A percentile compares a stretch with the other conserved stretches of the same genome.
phyloP scores from a whole-genome alignment of 2,113 vertebrate genomes.

The Elgaria multicarinata region DNA sequence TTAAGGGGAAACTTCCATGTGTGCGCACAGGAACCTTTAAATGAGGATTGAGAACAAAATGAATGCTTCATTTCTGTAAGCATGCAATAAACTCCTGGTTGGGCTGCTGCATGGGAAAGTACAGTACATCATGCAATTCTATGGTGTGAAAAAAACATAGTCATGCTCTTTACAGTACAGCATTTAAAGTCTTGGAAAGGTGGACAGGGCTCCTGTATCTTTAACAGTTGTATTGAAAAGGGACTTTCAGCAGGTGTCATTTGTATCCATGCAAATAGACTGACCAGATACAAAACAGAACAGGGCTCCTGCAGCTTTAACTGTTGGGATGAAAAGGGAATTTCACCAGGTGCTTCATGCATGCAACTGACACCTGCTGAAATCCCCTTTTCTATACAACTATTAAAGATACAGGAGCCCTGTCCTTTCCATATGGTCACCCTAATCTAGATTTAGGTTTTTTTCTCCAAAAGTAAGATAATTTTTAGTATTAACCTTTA shows the following conservation, averaged over 20 bases:
- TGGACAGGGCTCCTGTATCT: too few species aligned
- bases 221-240: too few species aligned
- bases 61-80: neutral
- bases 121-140: neutral
- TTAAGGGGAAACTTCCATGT: conserved; percentile 11
- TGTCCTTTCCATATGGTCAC: too few species aligned
- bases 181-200: neutral
- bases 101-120: neutral
- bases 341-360: too few species aligned
- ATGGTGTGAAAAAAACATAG: neutral
- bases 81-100: neutral
- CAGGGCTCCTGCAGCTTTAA: too few species aligned
- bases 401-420: too few species aligned
- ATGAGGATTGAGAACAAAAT: neutral
- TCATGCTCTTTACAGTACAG: neutral
- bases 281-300: too few species aligned
- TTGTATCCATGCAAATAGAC: too few species aligned
- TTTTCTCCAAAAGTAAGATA: neutral
- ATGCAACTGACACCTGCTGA: too few species aligned
- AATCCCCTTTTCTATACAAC: too few species aligned
- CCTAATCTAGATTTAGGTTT: neutral
- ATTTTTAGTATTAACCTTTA: neutral
- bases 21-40: neutral
- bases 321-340: too few species aligned
- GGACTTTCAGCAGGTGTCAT: too few species aligned